A percentile compares a stretch with the other conserved stretches of the same genome.
Evolutionary conservation across 1,140 invertebrate genomes (phyloP).

Genomic region (Drosophila santomea): DNA sequence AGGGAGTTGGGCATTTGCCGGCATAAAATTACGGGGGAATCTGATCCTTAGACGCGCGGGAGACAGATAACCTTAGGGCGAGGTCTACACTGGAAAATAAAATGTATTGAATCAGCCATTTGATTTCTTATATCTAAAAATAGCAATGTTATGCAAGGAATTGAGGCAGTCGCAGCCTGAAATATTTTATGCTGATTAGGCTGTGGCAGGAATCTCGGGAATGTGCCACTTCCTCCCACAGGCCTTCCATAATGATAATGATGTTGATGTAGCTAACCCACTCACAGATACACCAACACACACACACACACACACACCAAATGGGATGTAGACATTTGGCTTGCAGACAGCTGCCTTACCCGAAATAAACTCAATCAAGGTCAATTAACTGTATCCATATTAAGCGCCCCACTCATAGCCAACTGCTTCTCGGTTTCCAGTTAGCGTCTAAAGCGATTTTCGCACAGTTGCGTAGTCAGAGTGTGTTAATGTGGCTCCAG

Average conservation of each 20-base stretch:
- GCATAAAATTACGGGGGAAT: conserved; percentile 8
- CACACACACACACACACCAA: neutral
- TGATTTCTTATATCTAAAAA: no score
- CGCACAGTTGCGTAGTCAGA: conserved; percentile 47
- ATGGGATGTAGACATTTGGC: conserved; percentile 29
- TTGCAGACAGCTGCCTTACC: conserved; percentile 30
- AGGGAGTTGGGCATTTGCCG: conserved; percentile 11
- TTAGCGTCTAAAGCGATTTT: conserved; percentile 57
- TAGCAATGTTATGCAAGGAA: no score
- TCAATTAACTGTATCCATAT: conserved; percentile 84
- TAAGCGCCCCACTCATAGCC: conserved; percentile 50
- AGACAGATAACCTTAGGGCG: conserved; percentile 25
- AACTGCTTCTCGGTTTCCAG: conserved; percentile 30
- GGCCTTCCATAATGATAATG: conserved; percentile 14
- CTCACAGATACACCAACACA: neutral
- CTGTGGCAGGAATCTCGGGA: conserved; percentile 9
- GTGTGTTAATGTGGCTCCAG: conserved; percentile 38
- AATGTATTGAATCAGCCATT: neutral
- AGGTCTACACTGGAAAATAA: conserved; percentile 2
- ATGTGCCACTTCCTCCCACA: conserved; percentile 2
- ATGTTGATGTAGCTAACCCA: neutral
- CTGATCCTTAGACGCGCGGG: conserved; percentile 24
- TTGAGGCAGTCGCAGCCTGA: conserved; percentile 7
- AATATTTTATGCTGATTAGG: conserved; percentile 32
- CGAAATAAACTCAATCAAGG: conserved; percentile 82